phyloP scores from a whole-genome alignment of 1,140 invertebrate genomes.

The Gonatopus flavifemur region DNA sequence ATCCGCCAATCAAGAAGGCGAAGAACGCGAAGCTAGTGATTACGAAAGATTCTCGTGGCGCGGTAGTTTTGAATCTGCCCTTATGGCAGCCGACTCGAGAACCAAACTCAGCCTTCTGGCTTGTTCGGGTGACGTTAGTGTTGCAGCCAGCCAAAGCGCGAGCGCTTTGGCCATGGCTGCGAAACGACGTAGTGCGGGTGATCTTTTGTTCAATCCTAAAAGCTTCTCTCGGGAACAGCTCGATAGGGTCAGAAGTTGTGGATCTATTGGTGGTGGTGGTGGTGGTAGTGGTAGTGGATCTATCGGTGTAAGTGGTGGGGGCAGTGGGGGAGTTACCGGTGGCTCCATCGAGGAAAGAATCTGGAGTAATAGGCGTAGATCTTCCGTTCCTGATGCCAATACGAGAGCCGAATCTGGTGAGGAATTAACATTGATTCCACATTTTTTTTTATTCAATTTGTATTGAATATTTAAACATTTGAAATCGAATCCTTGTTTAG shows the following conservation, averaged over 20 bases:
- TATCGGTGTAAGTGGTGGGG: constrained; percentile 54
- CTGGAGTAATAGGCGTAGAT: constrained; percentile 61
- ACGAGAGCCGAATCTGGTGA: constrained; percentile 64
- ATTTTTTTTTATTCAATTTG: not conserved
- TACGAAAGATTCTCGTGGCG: constrained; percentile 88
- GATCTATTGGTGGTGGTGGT: constrained; percentile 72
- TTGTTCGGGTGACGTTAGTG: constrained; percentile 62
- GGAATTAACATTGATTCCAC: constrained; percentile 12
- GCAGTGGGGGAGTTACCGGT: constrained; percentile 52
- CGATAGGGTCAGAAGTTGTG: constrained; percentile 77
- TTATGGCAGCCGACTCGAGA: constrained; percentile 79
- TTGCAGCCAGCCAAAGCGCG: constrained; percentile 62
- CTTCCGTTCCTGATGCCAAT: constrained; percentile 70
- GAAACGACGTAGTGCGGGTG: constrained; percentile 76
- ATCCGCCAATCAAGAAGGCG: constrained; percentile 59
- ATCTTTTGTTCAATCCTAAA: constrained; percentile 74
- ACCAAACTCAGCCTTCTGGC: constrained; percentile 73
- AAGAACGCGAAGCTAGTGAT: constrained; percentile 79
- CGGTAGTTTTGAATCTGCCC: constrained; percentile 84
- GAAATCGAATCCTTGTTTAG: not conserved
- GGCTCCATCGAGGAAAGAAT: constrained; percentile 55
- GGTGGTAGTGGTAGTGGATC: constrained; percentile 63
- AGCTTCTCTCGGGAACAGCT: constrained; percentile 74
- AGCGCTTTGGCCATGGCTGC: constrained; percentile 69
- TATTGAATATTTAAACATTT: not conserved